phyloP scores from a whole-genome alignment of 2,113 vertebrate species.

The Sebastes fasciatus region DNA sequence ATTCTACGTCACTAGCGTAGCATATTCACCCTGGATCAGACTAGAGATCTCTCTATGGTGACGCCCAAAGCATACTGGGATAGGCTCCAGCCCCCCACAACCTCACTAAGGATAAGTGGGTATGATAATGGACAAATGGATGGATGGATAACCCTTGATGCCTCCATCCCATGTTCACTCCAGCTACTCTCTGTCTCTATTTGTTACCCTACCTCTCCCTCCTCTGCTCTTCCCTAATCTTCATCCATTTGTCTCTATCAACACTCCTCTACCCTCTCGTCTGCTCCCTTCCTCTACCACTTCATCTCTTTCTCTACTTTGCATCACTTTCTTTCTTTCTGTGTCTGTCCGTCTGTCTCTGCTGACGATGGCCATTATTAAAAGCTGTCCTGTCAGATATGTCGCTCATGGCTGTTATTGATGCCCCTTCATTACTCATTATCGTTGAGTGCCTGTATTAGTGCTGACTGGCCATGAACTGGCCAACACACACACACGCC shows the following conservation, averaged over 20 bases:
- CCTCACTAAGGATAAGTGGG: neutral
- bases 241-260: conserved; percentile 28
- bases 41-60: no score
- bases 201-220: conserved; percentile 15
- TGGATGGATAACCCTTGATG: conserved; percentile 10
- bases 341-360: conserved; percentile 28
- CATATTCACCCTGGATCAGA: no score
- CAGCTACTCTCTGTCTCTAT: conserved; percentile 7
- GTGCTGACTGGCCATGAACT: conserved; percentile 71
- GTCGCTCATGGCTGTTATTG: conserved; percentile 68
- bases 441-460: conserved; percentile 67
- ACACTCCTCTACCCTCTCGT: neutral
- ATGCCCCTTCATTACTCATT: conserved; percentile 76
- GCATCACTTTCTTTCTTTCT: neutral
- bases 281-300: neutral
- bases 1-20: no score
- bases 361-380: conserved; percentile 71
- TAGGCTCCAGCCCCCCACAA: neutral
- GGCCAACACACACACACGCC: conserved; percentile 7
- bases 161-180: neutral
- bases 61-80: neutral
- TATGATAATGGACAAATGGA: conserved; percentile 15
- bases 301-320: conserved; percentile 5
- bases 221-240: conserved; percentile 3
- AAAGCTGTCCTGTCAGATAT: conserved; percentile 66